phyloP scores from a whole-genome alignment of 2,113 vertebrate genomes.

The Phaethornis superciliosus region DNA sequence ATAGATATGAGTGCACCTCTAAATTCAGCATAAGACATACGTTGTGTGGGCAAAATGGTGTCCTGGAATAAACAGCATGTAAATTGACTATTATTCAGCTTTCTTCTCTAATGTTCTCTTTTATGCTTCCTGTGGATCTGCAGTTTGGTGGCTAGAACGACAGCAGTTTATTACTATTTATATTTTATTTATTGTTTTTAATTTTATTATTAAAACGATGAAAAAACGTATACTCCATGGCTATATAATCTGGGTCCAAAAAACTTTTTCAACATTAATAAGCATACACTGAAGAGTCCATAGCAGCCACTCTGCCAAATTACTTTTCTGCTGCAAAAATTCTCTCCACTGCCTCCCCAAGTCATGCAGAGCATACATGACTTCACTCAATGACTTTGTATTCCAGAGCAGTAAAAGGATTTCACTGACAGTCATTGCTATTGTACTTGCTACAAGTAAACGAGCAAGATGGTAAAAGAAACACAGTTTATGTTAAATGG shows the following conservation, averaged over 20 bases:
- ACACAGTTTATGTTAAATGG: conserved; percentile 23
- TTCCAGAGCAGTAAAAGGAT: neutral
- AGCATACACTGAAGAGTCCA: neutral
- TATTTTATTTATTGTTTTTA: no score
- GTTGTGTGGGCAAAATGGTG: neutral
- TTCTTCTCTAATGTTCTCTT: neutral
- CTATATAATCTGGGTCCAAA: neutral
- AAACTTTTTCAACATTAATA: neutral
- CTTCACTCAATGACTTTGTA: neutral
- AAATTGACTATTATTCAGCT: neutral
- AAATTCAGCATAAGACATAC: conserved; percentile 21
- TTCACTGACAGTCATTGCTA: neutral
- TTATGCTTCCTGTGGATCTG: neutral
- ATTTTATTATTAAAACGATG: neutral
- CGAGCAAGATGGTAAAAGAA: neutral
- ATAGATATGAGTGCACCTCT: neutral
- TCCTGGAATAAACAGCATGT: neutral
- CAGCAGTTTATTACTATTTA: neutral
- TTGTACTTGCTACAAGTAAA: conserved; percentile 22
- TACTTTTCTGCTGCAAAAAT: neutral
- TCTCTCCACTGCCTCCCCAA: neutral
- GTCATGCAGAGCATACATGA: neutral
- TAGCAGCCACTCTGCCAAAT: neutral
- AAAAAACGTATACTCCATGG: neutral
- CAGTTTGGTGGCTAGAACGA: neutral